phyloP scores from a whole-genome alignment of 2,113 vertebrate species.

The Addax nasomaculatus region DNA sequence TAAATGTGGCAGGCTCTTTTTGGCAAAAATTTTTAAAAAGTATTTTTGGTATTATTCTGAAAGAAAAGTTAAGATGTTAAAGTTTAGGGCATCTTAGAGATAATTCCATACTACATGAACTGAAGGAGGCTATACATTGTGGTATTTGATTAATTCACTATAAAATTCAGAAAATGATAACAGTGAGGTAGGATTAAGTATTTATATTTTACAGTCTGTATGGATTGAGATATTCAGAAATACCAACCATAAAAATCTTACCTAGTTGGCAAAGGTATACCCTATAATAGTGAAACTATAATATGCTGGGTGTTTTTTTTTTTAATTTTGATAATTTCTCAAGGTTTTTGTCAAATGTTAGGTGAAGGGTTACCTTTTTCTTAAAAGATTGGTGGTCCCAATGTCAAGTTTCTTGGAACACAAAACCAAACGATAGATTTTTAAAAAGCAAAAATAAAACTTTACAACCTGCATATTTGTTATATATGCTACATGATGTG shows the following conservation, averaged over 20 bases:
- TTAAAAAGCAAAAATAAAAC: conserved; percentile 40
- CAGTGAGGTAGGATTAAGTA: conserved; percentile 70
- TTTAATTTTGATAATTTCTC: conserved; percentile 68
- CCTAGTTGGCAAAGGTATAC: conserved; percentile 83
- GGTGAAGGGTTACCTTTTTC: conserved; percentile 61
- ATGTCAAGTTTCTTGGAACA: conserved; percentile 63
- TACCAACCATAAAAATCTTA: conserved; percentile 80
- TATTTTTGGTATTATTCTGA: conserved; percentile 42
- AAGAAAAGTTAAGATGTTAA: conserved; percentile 62
- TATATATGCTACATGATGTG: conserved; percentile 68
- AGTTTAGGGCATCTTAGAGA: conserved; percentile 33
- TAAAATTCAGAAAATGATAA: conserved; percentile 71
- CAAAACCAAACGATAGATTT: conserved; percentile 55
- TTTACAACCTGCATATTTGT: conserved; percentile 75
- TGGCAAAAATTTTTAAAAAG: conserved; percentile 43
- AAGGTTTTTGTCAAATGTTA: conserved; percentile 68
- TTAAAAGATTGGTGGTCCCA: conserved; percentile 60
- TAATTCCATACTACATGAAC: conserved; percentile 59
- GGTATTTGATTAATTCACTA: conserved; percentile 70
- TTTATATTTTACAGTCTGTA: conserved; percentile 72
- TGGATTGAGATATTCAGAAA: conserved; percentile 79
- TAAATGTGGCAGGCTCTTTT: conserved; percentile 59
- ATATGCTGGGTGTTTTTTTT: conserved; percentile 63
- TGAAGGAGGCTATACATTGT: conserved; percentile 75
- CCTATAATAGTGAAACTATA: conserved; percentile 85